Base-by-base conservation (phyloP, 2,888 invertebrate genomes). In the Isoperla grammatica region DNA sequence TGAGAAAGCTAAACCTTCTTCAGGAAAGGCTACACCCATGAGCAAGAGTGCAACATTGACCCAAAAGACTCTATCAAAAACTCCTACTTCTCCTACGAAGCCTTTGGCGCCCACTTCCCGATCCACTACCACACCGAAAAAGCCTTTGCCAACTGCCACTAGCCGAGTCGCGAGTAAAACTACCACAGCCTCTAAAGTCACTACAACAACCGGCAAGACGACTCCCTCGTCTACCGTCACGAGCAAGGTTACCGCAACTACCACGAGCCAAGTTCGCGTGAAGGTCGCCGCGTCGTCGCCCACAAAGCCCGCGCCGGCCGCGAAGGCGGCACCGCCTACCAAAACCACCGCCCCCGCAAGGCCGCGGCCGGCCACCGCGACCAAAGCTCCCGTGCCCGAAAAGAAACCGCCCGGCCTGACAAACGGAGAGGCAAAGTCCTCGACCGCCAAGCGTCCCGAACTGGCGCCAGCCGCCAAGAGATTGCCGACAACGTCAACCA, bases 41-140 rank as follows among this genome's bases (percentile, higher is more conserved):
- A 2, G 65, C 66, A 11, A 70, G 65, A 60, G 63, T 13, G 46
- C 56, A 54, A 20, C 67, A 67, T 22, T 49, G 22, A 6, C 29
- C 62, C 19, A 67, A n/a, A 50, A 66, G 13, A 23, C 66, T n/a
- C 40, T 64, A 23, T 55, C 62, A 6, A 68, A 66, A 48, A 40
- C 68, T 1, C 68, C 69, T 4, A 69, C 70, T 2, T 71, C 72
- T 9, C 71, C 68, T 19, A 55, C 69, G 1, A 61, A 67, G 29
- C n/a, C 69, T 61, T 40, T 50, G 20, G 62, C 62, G 9, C 39
- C 65, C 23, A 3, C 20, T 54, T 11, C 22, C 62, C 12, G 40
- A 29, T 11, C 22, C 40, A 8, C 20, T 13, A 5, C 59, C n/a
- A 48, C 62, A 15, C 42, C 62, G n/a, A 57, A 57, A 15, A 63